A percentile compares a stretch with the other conserved stretches of the same genome.
Evolutionary conservation across 2,113 vertebrate species (phyloP).

Genomic region (Crotalus helleri): DNA sequence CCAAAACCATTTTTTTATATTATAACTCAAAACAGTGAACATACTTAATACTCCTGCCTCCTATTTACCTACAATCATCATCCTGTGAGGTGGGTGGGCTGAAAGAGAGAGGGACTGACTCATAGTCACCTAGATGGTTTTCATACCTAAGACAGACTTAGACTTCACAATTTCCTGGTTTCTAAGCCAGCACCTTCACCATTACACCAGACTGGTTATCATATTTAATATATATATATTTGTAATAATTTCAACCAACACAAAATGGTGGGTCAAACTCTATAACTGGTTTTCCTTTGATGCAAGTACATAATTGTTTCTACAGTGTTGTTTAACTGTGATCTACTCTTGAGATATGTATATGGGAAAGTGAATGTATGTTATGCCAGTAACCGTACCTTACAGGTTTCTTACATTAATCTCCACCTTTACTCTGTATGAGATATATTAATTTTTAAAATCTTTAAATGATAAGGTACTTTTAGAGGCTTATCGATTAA

Average conservation of each 20-base stretch:
- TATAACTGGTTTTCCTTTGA: not conserved
- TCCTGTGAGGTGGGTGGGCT: not conserved
- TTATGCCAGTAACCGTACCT: too few relatives aligned
- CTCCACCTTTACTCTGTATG: not conserved
- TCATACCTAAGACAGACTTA: not conserved
- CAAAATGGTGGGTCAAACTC: not conserved
- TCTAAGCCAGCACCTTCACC: not conserved
- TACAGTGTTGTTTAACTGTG: not conserved
- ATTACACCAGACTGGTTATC: not conserved
- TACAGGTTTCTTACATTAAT: not conserved
- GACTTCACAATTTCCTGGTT: not conserved
- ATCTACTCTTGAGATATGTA: not conserved
- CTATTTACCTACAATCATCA: not conserved
- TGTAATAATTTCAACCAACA: not conserved
- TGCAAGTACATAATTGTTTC: not conserved
- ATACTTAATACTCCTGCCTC: not conserved
- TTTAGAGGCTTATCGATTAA: not conserved
- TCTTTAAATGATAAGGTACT: not conserved
- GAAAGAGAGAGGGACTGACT: not conserved
- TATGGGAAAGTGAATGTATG: not conserved
- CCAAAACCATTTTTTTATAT: not conserved
- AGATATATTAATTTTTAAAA: not conserved
- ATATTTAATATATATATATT: not conserved
- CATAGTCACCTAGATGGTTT: not conserved
- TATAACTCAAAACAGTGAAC: not conserved